Conservation (phyloP, 2,113 vertebrate genomes). For the Odobenus rosmarus region DNA sequence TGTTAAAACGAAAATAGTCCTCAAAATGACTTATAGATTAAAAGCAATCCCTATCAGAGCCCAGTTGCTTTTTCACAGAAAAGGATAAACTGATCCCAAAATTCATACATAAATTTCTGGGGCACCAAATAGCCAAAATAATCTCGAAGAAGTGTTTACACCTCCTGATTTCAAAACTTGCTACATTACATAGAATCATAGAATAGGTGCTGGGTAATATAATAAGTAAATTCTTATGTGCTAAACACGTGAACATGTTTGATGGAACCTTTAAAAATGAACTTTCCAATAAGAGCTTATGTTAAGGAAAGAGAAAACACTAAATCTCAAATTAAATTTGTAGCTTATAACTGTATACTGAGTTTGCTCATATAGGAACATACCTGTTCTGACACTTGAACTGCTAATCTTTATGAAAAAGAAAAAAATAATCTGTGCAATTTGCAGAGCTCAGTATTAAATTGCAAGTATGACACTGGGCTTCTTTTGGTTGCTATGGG, state of each 20-base stretch:
- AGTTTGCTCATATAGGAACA: background rate
- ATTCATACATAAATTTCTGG: background rate
- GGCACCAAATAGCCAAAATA: background rate
- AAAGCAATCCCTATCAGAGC: background rate
- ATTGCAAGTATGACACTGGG: background rate
- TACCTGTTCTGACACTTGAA: background rate
- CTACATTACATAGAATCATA: background rate
- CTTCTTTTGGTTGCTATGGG: slow-evolving; percentile 67
- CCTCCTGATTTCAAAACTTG: background rate
- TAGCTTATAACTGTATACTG: background rate
- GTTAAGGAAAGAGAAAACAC: background rate
- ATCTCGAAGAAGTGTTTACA: background rate
- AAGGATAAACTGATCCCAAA: background rate
- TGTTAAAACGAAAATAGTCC: background rate
- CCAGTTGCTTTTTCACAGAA: background rate
- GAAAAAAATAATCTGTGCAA: background rate
- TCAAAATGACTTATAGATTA: background rate
- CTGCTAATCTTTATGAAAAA: background rate
- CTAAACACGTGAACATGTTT: background rate
- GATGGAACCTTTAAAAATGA: background rate
- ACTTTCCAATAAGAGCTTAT: background rate
- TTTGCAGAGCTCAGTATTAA: slow-evolving; percentile 33
- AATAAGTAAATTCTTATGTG: background rate
- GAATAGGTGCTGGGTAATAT: background rate
- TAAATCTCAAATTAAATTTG: background rate